A percentile compares a stretch with the other conserved stretches of the same genome.
These are phyloP conservation scores for Prietella phreatophila DNA, from an alignment of 2,113 vertebrate genomes.

Conservation along the genomic window DNA sequence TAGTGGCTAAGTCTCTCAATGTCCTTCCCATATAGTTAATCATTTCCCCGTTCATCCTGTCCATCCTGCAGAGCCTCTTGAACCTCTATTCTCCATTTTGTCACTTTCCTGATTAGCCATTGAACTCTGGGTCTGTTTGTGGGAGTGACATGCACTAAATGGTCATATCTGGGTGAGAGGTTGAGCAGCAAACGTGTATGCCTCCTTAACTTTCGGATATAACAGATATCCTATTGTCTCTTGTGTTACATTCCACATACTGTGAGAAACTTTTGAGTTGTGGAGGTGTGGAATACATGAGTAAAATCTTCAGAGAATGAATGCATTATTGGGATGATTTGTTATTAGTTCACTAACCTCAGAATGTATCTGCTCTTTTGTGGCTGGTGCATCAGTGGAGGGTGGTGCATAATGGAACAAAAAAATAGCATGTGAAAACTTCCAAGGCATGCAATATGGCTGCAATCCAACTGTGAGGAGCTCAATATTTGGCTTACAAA, in stretches of 20 bases:
- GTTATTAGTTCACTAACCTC: neutral
- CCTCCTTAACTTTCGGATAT: neutral
- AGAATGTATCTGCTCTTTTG: neutral
- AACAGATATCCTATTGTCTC: neutral
- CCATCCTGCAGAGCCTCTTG: neutral
- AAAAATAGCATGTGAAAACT: slow-evolving; percentile 8
- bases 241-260: neutral
- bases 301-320: neutral
- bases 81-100: neutral
- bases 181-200: neutral
- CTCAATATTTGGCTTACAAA: neutral
- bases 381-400: neutral
- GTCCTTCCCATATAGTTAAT: neutral
- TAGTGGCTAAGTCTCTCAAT: neutral
- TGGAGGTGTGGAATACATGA: neutral
- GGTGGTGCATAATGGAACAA: neutral
- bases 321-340: neutral
- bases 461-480: neutral
- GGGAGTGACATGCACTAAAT: neutral
- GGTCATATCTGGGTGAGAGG: neutral
- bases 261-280: neutral
- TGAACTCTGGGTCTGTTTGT: neutral
- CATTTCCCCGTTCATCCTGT: too few relatives aligned
- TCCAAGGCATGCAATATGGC: neutral
- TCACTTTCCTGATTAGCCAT: neutral